A percentile compares a stretch with the other conserved stretches of the same genome.
phyloP scores from a whole-genome alignment of 2,797 vertebrate species.

The Odontamblyopus lacepedii region DNA sequence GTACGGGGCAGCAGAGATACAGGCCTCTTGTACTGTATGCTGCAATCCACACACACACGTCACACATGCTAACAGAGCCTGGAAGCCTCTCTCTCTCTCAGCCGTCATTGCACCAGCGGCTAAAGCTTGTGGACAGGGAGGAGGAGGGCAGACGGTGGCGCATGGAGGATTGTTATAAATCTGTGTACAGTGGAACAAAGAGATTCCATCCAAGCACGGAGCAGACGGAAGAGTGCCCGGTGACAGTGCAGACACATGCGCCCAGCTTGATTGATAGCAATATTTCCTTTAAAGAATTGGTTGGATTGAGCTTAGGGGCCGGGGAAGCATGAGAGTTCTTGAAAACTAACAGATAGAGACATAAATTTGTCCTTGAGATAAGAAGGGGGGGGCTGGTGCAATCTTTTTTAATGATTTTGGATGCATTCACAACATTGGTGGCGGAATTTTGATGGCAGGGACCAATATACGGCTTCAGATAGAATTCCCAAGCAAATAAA shows the following conservation, averaged over 20 bases:
- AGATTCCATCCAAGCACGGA: constrained; percentile 58
- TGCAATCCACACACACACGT: constrained; percentile 51
- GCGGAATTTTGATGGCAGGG: not conserved
- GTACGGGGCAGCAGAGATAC: constrained; percentile 80
- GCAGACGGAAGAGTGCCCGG: constrained; percentile 40
- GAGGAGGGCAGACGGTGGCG: constrained; percentile 44
- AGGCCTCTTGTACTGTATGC: constrained; percentile 51
- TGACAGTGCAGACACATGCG: constrained; percentile 43
- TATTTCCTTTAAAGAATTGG: constrained; percentile 56
- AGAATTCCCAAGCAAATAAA: too few species aligned
- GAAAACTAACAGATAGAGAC: constrained; percentile 54
- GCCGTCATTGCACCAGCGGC: constrained; percentile 42
- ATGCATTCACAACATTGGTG: not conserved
- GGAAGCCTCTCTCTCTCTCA: constrained; percentile 47
- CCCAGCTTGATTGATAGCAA: constrained; percentile 57
- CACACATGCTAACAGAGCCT: constrained; percentile 9
- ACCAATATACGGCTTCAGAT: not conserved
- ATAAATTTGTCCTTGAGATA: constrained; percentile 56
- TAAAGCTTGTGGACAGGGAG: constrained; percentile 48
- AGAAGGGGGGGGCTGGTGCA: constrained; percentile 7
- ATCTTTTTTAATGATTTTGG: not conserved
- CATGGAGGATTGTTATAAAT: constrained; percentile 60
- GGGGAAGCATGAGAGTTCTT: constrained; percentile 41
- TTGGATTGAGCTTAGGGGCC: constrained; percentile 48
- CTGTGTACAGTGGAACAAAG: constrained; percentile 50